These are phyloP conservation scores for Ptilonorhynchus violaceus DNA, from an alignment of 2,113 vertebrate genomes.

Conservation along the genomic window DNA sequence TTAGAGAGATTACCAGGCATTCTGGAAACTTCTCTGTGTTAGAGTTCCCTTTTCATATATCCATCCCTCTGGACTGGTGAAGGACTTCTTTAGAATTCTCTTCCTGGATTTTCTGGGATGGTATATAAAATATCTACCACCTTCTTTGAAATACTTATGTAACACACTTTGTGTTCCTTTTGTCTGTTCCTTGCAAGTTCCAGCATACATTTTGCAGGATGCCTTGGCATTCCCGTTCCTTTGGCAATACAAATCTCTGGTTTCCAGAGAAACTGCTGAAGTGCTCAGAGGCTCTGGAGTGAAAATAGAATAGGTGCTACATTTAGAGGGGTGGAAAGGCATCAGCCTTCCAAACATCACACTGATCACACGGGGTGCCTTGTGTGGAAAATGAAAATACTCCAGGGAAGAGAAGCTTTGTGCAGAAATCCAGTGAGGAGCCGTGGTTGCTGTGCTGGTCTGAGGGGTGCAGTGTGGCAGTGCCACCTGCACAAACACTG, in stretches of 20 bases:
- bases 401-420: background rate
- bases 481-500: background rate
- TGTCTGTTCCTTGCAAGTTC: background rate
- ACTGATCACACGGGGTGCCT: background rate
- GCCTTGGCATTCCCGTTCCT: background rate
- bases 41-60: background rate
- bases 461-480: background rate
- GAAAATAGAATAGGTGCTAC: slow-evolving; percentile 15
- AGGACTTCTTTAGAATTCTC: background rate
- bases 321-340: background rate
- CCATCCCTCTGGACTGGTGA: background rate
- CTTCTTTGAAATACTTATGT: background rate
- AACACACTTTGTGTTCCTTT: background rate
- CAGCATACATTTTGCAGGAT: background rate
- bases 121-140: background rate
- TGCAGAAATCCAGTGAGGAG: background rate
- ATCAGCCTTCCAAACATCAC: background rate
- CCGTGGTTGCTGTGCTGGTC: background rate
- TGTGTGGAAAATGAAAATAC: background rate
- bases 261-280: slow-evolving; percentile 56
- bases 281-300: background rate
- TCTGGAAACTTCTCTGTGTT: background rate
- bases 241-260: background rate
- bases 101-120: background rate
- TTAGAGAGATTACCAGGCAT: background rate